These are phyloP conservation scores for Atlantisia rogersi DNA, from an alignment of 2,113 vertebrate genomes.

Conservation along the genomic window DNA sequence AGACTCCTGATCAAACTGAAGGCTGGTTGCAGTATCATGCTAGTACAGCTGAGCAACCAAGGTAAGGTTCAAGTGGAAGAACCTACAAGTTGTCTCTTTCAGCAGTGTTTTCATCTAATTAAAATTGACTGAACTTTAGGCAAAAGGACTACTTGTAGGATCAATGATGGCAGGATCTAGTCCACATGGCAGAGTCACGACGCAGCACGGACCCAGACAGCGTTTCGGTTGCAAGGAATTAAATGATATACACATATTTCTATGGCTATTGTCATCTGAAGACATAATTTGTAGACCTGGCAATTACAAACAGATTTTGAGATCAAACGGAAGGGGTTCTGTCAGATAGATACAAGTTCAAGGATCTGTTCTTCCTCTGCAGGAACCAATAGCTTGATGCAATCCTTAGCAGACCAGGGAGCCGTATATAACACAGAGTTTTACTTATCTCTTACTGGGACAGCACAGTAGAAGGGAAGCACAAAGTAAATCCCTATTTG, in stretches of 20 bases:
- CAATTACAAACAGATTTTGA: background rate
- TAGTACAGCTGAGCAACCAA: background rate
- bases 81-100: background rate
- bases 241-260: background rate
- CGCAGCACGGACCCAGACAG: rapidly evolving
- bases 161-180: background rate
- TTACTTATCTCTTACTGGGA: background rate
- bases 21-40: background rate
- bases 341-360: background rate
- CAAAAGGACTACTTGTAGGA: background rate
- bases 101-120: background rate
- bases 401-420: background rate
- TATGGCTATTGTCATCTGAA: background rate
- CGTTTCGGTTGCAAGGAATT: rapidly evolving
- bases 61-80: background rate
- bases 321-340: background rate
- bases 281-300: background rate
- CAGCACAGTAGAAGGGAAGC: background rate
- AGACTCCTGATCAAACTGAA: background rate
- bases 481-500: background rate
- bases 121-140: background rate
- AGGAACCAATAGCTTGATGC: background rate
- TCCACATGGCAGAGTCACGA: background rate
- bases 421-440: background rate
- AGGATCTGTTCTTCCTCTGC: background rate